Percentiles rank a stretch among this genome's conserved stretches.
These are phyloP conservation scores for Erynnis tages DNA, from an alignment of 2,888 invertebrate genomes.

Conservation along the genomic window DNA sequence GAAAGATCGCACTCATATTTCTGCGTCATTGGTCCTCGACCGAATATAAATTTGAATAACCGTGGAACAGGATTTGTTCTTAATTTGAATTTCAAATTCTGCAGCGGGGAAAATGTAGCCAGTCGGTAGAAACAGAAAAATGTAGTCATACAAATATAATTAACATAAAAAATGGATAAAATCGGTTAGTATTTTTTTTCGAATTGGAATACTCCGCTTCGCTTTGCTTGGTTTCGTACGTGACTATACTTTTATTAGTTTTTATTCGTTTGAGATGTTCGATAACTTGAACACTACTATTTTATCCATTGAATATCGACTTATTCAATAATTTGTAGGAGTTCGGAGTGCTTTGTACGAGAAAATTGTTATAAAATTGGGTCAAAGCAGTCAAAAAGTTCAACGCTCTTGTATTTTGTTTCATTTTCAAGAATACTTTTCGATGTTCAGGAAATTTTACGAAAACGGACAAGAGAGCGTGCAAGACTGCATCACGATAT, in stretches of 20 bases:
- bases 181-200: conserved; percentile 26
- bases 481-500: too few relatives aligned
- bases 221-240: conserved; percentile 17
- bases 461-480: too few relatives aligned
- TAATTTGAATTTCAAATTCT: conserved; percentile 40
- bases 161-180: conserved; percentile 35
- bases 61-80: conserved; percentile 38
- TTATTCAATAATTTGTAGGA: not conserved
- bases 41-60: conserved; percentile 53
- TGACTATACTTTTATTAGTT: conserved; percentile 25
- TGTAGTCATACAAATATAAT: conserved; percentile 35
- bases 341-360: not conserved
- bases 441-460: too few relatives aligned
- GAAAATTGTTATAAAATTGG: too few relatives aligned
- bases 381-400: too few relatives aligned
- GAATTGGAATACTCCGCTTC: conserved; percentile 16
- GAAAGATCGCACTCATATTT: conserved; percentile 70
- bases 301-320: not conserved
- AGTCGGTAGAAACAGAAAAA: conserved; percentile 34
- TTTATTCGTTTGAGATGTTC: conserved; percentile 7
- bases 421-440: too few relatives aligned
- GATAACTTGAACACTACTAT: conserved; percentile 6
- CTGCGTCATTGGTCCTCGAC: conserved; percentile 62
- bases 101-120: conserved; percentile 39
- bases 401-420: too few relatives aligned